Conservation (phyloP, 2,888 invertebrate species). For the Pyrrhia umbra region DNA sequence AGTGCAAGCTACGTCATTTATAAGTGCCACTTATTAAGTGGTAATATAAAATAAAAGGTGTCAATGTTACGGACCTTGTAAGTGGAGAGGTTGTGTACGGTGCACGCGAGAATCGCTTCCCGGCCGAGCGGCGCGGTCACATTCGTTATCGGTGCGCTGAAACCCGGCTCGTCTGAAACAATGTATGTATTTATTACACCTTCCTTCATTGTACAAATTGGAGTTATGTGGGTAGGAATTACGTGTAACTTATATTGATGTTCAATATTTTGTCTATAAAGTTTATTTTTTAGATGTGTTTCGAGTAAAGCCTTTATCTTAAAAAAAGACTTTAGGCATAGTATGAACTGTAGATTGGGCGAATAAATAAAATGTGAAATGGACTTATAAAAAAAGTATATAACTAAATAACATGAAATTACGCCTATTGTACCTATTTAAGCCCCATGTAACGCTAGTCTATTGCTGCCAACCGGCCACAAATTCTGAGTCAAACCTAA, state of each 20-base stretch:
- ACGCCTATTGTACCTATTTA: too few species aligned
- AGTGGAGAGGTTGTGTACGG: conserved; percentile 94
- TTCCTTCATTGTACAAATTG: conserved; percentile 8
- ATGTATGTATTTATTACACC: conserved; percentile 46
- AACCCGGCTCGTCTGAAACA: conserved; percentile 93
- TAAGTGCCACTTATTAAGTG: conserved; percentile 6
- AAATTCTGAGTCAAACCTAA: neutral
- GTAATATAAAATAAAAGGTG: conserved; percentile 3
- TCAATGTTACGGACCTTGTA: conserved; percentile 92
- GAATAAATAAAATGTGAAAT: too few species aligned
- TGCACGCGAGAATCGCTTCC: conserved; percentile 95
- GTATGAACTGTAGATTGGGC: too few species aligned
- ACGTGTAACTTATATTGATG: neutral
- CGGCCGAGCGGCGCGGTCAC: conserved; percentile 95
- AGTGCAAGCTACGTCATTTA: conserved; percentile 8
- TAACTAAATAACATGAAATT: too few species aligned
- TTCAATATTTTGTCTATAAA: neutral
- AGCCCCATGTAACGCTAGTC: neutral
- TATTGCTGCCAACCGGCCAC: neutral
- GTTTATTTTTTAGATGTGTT: neutral
- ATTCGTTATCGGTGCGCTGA: conserved; percentile 95
- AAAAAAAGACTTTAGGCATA: too few species aligned
- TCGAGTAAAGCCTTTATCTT: too few species aligned
- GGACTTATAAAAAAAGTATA: too few species aligned
- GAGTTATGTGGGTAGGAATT: conserved; percentile 6